Percentiles rank a stretch among this genome's conserved stretches.
phyloP scores from a whole-genome alignment of 2,797 vertebrate genomes.

The Ctenopoma multispine region DNA sequence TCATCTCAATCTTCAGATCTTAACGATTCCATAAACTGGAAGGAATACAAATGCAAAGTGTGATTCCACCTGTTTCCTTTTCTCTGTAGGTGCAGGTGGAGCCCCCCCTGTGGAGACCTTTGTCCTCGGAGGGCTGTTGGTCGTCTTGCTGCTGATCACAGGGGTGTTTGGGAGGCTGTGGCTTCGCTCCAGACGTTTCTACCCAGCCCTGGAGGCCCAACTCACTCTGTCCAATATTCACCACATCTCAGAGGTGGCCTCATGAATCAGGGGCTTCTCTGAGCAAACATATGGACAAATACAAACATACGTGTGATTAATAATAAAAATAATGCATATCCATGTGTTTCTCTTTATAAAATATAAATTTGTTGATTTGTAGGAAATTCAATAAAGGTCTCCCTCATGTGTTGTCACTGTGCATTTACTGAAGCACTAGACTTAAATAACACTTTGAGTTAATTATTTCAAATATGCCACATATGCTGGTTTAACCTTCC shows the following conservation, averaged over 20 bases:
- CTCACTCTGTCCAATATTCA: constrained; percentile 87
- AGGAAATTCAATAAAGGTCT: constrained; percentile 62
- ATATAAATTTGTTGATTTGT: constrained; percentile 23
- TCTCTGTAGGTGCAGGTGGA: constrained; percentile 64
- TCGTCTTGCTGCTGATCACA: constrained; percentile 80
- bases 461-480: too few species aligned
- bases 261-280: constrained; percentile 59
- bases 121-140: constrained; percentile 80
- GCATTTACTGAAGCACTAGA: neutral
- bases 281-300: constrained; percentile 32
- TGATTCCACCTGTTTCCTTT: constrained; percentile 3
- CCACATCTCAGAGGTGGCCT: constrained; percentile 85
- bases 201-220: constrained; percentile 82
- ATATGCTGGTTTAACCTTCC: too few species aligned
- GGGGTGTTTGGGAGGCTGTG: constrained; percentile 84
- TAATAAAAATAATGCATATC: constrained; percentile 3
- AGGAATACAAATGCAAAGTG: constrained; percentile 17
- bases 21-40: neutral
- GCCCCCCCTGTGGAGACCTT: constrained; percentile 81
- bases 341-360: constrained; percentile 28
- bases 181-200: constrained; percentile 82
- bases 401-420: neutral
- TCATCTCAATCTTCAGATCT: neutral
- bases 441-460: too few species aligned
- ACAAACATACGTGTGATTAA: constrained; percentile 28